Conservation (phyloP, 2,113 vertebrate species). For the Anarrhichthys ocellatus region DNA sequence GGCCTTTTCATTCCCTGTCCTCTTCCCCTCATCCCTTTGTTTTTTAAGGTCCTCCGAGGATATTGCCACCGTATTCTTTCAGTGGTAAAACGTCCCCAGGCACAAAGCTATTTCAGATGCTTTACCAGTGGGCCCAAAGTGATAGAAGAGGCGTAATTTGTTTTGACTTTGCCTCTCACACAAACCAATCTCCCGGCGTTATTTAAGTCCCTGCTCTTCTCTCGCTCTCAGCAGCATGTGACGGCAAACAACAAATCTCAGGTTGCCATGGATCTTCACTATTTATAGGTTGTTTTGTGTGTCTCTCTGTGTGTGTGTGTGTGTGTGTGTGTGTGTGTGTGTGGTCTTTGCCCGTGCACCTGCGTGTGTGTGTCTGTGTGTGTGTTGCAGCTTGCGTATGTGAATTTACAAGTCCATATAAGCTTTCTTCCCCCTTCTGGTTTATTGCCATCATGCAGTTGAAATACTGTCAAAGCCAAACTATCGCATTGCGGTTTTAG, state of each 20-base stretch:
- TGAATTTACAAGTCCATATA: not conserved
- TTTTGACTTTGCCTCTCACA: slow-evolving; percentile 81
- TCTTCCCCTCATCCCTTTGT: slow-evolving; percentile 60
- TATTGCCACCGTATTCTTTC: slow-evolving; percentile 76
- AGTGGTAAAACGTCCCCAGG: slow-evolving; percentile 78
- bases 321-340: slow-evolving; percentile 33
- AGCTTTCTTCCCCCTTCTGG: not conserved
- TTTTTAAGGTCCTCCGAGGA: slow-evolving; percentile 69
- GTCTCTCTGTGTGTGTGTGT: slow-evolving; percentile 43
- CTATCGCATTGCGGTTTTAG: slow-evolving; percentile 54
- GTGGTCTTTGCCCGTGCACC: slow-evolving; percentile 26
- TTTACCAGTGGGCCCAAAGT: slow-evolving; percentile 76
- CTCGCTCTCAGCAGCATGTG: slow-evolving; percentile 73
- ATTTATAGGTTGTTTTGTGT: slow-evolving; percentile 76
- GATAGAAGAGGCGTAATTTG: slow-evolving; percentile 84
- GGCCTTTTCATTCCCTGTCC: slow-evolving; percentile 53
- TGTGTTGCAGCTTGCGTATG: slow-evolving; percentile 32
- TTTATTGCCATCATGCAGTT: slow-evolving; percentile 52
- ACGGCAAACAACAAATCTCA: slow-evolving; percentile 80
- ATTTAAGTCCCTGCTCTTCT: slow-evolving; percentile 78
- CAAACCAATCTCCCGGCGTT: slow-evolving; percentile 81
- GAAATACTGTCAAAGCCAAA: slow-evolving; percentile 56
- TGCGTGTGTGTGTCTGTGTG: slow-evolving; percentile 18
- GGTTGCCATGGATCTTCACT: slow-evolving; percentile 77
- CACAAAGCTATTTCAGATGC: slow-evolving; percentile 82